Conservation (phyloP, 2,113 vertebrate species). For the Sturnira hondurensis region DNA sequence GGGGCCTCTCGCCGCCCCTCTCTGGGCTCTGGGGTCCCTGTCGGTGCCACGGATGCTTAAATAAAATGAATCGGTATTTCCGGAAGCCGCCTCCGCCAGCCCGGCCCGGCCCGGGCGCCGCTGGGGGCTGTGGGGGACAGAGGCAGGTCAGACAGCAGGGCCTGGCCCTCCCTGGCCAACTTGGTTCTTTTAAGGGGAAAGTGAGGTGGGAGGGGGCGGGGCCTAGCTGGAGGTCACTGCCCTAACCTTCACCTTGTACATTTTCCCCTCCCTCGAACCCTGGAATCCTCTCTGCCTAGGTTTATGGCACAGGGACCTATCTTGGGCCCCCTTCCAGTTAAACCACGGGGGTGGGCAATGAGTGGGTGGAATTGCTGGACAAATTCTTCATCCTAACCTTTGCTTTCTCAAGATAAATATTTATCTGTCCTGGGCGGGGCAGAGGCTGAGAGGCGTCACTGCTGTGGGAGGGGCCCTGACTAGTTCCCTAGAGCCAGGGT, state of each 20-base stretch:
- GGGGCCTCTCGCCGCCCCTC: constrained; percentile 77
- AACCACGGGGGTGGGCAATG: not conserved
- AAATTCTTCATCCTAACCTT: constrained; percentile 68
- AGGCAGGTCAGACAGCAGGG: constrained; percentile 59
- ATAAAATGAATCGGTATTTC: constrained; percentile 77
- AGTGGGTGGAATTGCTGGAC: constrained; percentile 63
- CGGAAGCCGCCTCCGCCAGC: constrained; percentile 70
- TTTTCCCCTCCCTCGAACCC: not conserved
- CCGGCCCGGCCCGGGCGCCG: constrained; percentile 58
- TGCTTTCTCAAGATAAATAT: constrained; percentile 77
- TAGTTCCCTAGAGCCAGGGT: not conserved
- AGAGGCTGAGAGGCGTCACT: not conserved
- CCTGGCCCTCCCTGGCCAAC: constrained; percentile 41
- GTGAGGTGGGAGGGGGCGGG: constrained; percentile 46
- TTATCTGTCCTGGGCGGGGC: constrained; percentile 67
- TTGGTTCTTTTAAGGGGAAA: constrained; percentile 39
- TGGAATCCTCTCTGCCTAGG: not conserved
- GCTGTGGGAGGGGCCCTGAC: not conserved
- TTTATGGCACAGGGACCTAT: not conserved
- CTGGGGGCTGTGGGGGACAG: constrained; percentile 72
- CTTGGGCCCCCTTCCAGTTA: not conserved
- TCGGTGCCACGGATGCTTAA: constrained; percentile 75
- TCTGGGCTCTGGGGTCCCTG: constrained; percentile 77
- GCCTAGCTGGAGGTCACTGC: not conserved
- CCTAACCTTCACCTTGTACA: not conserved